Conservation (phyloP, 2,797 vertebrate species). For the Carduelis carduelis region DNA sequence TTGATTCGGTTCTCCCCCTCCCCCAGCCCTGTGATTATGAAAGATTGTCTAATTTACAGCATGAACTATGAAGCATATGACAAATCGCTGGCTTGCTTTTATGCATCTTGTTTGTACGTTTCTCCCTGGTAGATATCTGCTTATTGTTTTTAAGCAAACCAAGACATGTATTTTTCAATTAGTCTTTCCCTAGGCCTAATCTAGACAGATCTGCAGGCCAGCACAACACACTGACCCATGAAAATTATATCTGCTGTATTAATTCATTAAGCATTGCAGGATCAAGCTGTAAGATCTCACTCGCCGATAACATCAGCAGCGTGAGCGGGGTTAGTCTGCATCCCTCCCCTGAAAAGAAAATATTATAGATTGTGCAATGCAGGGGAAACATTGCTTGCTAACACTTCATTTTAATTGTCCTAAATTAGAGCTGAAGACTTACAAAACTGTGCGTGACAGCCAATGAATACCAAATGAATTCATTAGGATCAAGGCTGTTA, state of each 20-base stretch:
- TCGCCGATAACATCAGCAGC: slow-evolving; percentile 51
- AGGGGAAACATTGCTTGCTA: slow-evolving; percentile 69
- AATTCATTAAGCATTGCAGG: slow-evolving; percentile 72
- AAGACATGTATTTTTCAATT: slow-evolving; percentile 74
- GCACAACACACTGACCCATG: slow-evolving; percentile 72
- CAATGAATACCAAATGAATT: slow-evolving; percentile 65
- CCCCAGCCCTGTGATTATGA: slow-evolving; percentile 85
- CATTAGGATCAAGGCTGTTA: slow-evolving; percentile 62
- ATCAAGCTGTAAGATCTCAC: slow-evolving; percentile 59
- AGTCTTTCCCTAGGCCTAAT: slow-evolving; percentile 64
- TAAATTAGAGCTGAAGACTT: slow-evolving; percentile 74
- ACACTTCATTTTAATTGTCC: slow-evolving; percentile 76
- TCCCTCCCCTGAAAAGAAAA: slow-evolving; percentile 67
- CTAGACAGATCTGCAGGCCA: slow-evolving; percentile 71
- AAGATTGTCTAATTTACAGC: slow-evolving; percentile 90
- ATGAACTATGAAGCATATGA: slow-evolving; percentile 82
- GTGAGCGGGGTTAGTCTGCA: slow-evolving; percentile 58
- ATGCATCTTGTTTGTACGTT: slow-evolving; percentile 73
- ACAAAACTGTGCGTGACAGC: slow-evolving; percentile 64
- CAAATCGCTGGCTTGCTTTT: slow-evolving; percentile 86
- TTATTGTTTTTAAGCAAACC: slow-evolving; percentile 68
- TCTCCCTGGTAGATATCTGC: slow-evolving; percentile 56
- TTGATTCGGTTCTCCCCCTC: slow-evolving; percentile 85
- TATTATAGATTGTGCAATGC: slow-evolving; percentile 59
- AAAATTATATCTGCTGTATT: slow-evolving; percentile 76